A percentile compares a stretch with the other conserved stretches of the same genome.
Conservation (phyloP, 2,888 invertebrate genomes). For the Chloroclysta siterata region DNA sequence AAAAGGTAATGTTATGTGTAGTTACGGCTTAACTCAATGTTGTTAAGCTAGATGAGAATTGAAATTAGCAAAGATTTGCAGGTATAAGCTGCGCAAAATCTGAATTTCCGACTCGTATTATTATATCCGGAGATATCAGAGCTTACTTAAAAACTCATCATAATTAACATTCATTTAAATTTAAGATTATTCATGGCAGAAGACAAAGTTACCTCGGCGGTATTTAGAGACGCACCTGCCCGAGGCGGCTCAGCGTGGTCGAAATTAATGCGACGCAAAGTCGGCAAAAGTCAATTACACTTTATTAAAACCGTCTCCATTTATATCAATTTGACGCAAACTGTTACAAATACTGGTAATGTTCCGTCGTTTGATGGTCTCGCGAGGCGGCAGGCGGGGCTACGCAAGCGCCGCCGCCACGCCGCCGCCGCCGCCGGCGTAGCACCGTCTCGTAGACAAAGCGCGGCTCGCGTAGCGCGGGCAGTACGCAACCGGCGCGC, state of each 20-base stretch:
- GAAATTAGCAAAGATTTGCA: slow-evolving; percentile 7
- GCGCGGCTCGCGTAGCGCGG: slow-evolving; percentile 55
- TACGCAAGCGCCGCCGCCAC: slow-evolving; percentile 74
- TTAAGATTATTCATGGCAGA: slow-evolving; percentile 78
- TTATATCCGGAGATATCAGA: slow-evolving; percentile 59
- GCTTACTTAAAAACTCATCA: slow-evolving; percentile 74
- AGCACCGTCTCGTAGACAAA: slow-evolving; percentile 57
- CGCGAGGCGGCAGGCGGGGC: slow-evolving; percentile 71
- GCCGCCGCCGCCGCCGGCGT: slow-evolving; percentile 58
- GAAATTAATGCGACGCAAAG: slow-evolving; percentile 84
- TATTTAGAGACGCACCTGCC: slow-evolving; percentile 82
- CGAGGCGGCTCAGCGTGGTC: slow-evolving; percentile 81
- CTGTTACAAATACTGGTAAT: slow-evolving; percentile 85
- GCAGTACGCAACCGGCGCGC: slow-evolving; percentile 64
- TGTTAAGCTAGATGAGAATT: background rate
- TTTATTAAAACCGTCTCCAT: slow-evolving; percentile 85
- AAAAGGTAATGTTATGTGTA: too few relatives aligned
- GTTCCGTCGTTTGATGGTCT: slow-evolving; percentile 81
- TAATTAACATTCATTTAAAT: slow-evolving; percentile 82
- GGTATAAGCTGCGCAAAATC: slow-evolving; percentile 18
- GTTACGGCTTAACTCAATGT: background rate
- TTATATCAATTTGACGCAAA: slow-evolving; percentile 86
- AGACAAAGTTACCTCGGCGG: slow-evolving; percentile 73
- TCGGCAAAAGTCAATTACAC: slow-evolving; percentile 85
- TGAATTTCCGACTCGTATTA: slow-evolving; percentile 49